These are phyloP conservation scores for Periphyllus acericola DNA, from an alignment of 2,888 invertebrate genomes.

Conservation along the genomic window DNA sequence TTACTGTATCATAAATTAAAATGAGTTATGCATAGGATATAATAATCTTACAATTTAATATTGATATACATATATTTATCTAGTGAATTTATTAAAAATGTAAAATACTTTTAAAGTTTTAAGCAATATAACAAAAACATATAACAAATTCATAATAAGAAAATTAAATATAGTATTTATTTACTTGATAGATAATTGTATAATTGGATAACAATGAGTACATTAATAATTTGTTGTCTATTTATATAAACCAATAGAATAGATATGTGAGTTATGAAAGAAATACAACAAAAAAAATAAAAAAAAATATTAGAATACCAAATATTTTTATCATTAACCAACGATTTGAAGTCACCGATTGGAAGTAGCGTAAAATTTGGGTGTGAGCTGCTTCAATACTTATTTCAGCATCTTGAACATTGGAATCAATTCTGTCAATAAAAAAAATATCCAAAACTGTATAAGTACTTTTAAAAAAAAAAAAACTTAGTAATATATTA, in stretches of 20 bases:
- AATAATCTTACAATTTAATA: too few species aligned
- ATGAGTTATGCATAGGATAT: too few species aligned
- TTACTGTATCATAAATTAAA: too few species aligned
- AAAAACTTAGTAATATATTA: conserved; percentile 21
- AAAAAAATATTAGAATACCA: conserved; percentile 97
- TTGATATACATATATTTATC: neutral
- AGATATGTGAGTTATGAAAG: conserved; percentile 75
- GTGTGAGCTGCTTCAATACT: conserved; percentile 98
- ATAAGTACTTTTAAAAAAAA: conserved; percentile 9
- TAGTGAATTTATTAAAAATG: neutral
- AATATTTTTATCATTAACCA: conserved; percentile 99
- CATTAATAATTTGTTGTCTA: conserved; percentile 15
- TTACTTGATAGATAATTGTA: conserved; percentile 26
- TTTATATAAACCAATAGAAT: neutral
- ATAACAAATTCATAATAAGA: conserved; percentile 1
- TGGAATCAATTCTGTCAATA: conserved; percentile 86
- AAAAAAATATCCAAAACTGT: conserved; percentile 29
- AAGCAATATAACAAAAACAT: conserved; percentile 17
- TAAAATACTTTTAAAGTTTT: neutral
- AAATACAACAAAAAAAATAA: conserved; percentile 98
- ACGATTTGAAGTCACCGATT: conserved; percentile 94
- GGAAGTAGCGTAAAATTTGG: conserved; percentile 97
- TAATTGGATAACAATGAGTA: conserved; percentile 38
- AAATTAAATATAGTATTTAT: conserved; percentile 13
- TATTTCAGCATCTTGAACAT: conserved; percentile 93